Evolutionary conservation across 1,140 invertebrate species (phyloP), one percentile per base, ranked within the genome.

Genomic region (Meteorus sp.): DNA sequence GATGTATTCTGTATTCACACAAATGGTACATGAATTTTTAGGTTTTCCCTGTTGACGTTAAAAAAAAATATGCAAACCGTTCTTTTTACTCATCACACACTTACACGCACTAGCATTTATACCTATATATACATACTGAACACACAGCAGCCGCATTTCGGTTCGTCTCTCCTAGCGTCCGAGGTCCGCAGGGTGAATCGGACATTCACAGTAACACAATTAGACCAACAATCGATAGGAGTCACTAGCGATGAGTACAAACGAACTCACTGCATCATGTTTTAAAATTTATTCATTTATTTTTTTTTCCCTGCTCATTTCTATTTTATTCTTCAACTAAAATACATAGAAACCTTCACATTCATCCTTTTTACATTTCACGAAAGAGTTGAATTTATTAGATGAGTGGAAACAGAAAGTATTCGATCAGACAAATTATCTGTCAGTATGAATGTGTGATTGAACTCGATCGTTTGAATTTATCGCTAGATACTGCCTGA

Each of bases 201-300:
- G 73, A 76, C 72, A 73, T 77, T 76, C 71, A 71, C 70, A 70
- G 75, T 76, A 78, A 78, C 74, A 74, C 73, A 78, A 77, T 78
- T 78, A 78, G 74, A 74, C 70, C 62, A 74, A 75, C 72, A 76
- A 77, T 77, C 75, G 72, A 78, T 76, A 74, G 70, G 65, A 73
- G 65, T 66, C 48, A 37, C 63, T 65, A 66, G 66, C 65, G 69
- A 74, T 72, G 70, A 75, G 64, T 71, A 68, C 60, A 61, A 71
- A 63, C 58, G 48, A 31, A 56, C 68, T 57, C 48, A 37, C 8
- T 5, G 35, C 13, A 17, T 31, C 13, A 59, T 47, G 35, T 27
- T 20, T 13, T 19, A 29, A 15, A 33, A 33, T 33, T 33, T 33
- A 33, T n/a, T n/a, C n/a, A n/a, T n/a, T n/a, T n/a, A n/a, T n/a